A percentile compares a stretch with the other conserved stretches of the same genome.
Conservation (phyloP, 1,140 invertebrate species). For the Sarcophaga peregrina region DNA sequence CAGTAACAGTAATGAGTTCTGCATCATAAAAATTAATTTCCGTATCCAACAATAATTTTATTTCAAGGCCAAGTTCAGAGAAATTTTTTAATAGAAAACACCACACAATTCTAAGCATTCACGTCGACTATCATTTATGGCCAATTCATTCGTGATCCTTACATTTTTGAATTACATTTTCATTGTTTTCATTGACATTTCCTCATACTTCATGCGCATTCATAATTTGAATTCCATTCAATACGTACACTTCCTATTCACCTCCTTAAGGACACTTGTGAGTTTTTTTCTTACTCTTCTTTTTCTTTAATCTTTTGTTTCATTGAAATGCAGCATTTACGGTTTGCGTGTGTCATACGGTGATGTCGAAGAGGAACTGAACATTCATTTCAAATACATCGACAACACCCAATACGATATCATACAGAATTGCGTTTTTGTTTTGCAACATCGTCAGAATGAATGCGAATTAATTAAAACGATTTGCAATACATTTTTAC, state of each 20-base stretch:
- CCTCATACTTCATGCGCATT: background rate
- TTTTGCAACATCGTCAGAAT: slow-evolving; percentile 49
- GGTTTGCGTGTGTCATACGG: slow-evolving; percentile 56
- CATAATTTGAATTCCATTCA: background rate
- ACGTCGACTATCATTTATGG: too few species aligned
- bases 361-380: slow-evolving; percentile 54
- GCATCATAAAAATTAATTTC: too few species aligned
- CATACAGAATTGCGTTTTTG: slow-evolving; percentile 61
- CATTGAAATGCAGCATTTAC: slow-evolving; percentile 51
- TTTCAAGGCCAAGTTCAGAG: too few species aligned
- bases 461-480: slow-evolving; percentile 57
- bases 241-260: background rate
- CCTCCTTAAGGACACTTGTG: background rate
- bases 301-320: background rate
- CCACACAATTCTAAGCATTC: too few species aligned
- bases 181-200: background rate
- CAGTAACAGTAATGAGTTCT: too few species aligned
- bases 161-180: too few species aligned
- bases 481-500: slow-evolving; percentile 55
- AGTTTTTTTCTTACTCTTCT: background rate
- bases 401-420: slow-evolving; percentile 59
- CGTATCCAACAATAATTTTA: too few species aligned
- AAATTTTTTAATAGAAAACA: too few species aligned
- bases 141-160: too few species aligned
- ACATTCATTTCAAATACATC: slow-evolving; percentile 60